Base-by-base conservation (phyloP, 2,797 vertebrate genomes). In the Neostethus bicornis region DNA sequence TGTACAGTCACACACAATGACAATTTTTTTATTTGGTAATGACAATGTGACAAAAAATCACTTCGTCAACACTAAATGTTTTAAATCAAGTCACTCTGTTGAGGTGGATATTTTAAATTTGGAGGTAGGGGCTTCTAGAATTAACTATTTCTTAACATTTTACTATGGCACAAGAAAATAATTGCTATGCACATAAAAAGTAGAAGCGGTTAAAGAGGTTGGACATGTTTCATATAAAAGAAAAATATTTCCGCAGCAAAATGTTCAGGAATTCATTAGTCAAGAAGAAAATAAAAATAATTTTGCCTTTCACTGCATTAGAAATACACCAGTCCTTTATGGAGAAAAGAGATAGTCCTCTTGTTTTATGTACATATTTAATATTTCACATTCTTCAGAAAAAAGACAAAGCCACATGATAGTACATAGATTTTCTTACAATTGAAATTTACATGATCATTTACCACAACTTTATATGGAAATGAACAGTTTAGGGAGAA, bases 381-480 rank as follows among this genome's bases (percentile, higher is more conserved):
- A 89, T 91, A 89, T 88, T 83, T 82, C 71, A 81, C 83, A 86
- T 87, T 80, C 71, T 84, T 86, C 74, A 83, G 73, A 82, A 89
- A 84, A 34, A 87, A 83, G 84, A 90, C 86, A 85, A 87, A 89
- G 75, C 75, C 83, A 89, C 83, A 75, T 80, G 63, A 81, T 87
- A 81, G 79, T 88, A 91, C 85, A 87, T 67, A 80, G 80, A 52
- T 85, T 63, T 51, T 42, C 91, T 84, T 90, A 92, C 90, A 91
- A 83, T 90, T 87, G 66, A 81, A 89, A 89, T 93, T n/a, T 90
- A 92, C 89, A 83, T 85, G 81, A 89, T 91, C 84, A 85, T 87
- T 91, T 85, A 90, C 90, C 73, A 92, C 86, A 90, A 86, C 77
- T 77, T 86, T 79, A 84, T 68, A 76, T 86, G 75, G n/a, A 81